phyloP scores from a whole-genome alignment of 2,888 invertebrate species.

The Pollenia griseotomentosa region DNA sequence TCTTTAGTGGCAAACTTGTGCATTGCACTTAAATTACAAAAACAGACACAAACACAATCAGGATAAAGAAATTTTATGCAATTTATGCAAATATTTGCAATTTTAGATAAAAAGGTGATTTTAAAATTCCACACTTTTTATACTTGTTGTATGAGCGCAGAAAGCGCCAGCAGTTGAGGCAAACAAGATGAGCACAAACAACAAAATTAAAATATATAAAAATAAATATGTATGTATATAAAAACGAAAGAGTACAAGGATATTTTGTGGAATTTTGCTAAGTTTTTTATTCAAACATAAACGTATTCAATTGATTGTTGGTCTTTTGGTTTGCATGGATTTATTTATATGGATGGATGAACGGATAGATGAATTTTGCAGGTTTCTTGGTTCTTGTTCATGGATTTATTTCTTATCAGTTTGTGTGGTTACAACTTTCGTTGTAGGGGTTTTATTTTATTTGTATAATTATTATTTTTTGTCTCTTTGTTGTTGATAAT shows the following conservation, averaged over 20 bases:
- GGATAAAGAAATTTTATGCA: conserved; percentile 71
- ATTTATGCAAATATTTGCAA: conserved; percentile 76
- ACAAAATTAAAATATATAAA: conserved; percentile 23
- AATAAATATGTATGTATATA: neutral
- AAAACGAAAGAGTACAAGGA: conserved; percentile 28
- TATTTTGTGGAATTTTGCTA: conserved; percentile 10
- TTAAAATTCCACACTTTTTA: conserved; percentile 36
- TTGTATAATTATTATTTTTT: conserved; percentile 44
- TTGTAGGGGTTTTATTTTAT: conserved; percentile 19
- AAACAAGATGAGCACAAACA: neutral
- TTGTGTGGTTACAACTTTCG: conserved; percentile 30
- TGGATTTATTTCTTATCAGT: conserved; percentile 52
- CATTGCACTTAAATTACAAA: conserved; percentile 48
- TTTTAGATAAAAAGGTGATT: conserved; percentile 75
- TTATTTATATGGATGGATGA: too few species aligned
- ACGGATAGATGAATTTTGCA: neutral
- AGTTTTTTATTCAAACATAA: neutral
- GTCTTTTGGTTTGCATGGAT: neutral
- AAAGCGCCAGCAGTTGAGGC: neutral
- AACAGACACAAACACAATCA: conserved; percentile 52
- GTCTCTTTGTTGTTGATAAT: conserved; percentile 46
- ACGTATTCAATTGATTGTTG: conserved; percentile 50
- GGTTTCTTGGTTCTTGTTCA: conserved; percentile 42
- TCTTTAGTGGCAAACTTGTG: conserved; percentile 16
- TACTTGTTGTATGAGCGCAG: neutral